Evolutionary conservation across 1,140 invertebrate species (phyloP).

Genomic region (Eumeta japonica): DNA sequence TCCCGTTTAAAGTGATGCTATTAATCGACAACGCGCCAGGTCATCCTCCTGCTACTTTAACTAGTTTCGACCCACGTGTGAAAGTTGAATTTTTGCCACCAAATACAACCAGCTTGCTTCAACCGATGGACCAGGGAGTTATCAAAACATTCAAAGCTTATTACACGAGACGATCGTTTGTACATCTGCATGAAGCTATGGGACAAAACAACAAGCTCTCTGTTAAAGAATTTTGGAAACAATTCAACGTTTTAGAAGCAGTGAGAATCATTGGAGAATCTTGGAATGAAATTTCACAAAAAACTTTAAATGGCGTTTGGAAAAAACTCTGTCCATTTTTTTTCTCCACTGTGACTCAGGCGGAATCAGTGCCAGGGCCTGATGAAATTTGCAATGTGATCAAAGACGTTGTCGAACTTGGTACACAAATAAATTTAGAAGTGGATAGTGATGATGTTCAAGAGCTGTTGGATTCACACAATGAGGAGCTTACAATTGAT

Average conservation of each 20-base stretch:
- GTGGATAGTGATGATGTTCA: background rate
- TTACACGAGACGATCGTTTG: slow-evolving; percentile 10
- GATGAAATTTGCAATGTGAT: background rate
- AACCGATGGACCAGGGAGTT: slow-evolving; percentile 49
- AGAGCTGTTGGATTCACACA: background rate
- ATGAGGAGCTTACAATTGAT: background rate
- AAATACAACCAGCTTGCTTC: slow-evolving; percentile 47
- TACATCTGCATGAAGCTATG: slow-evolving; percentile 10
- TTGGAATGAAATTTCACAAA: slow-evolving; percentile 10
- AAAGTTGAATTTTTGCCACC: slow-evolving; percentile 44
- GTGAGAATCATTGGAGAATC: slow-evolving; percentile 15
- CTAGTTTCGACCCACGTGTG: slow-evolving; percentile 29
- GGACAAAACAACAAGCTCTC: slow-evolving; percentile 8
- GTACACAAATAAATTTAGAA: background rate
- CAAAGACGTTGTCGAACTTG: background rate
- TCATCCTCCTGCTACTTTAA: slow-evolving; percentile 24
- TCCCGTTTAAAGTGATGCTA: slow-evolving; percentile 45
- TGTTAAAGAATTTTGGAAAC: slow-evolving; percentile 12
- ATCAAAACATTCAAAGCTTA: slow-evolving; percentile 26
- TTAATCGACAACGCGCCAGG: slow-evolving; percentile 47
- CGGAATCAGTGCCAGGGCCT: background rate
- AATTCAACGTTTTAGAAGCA: slow-evolving; percentile 12
- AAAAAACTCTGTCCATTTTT: slow-evolving; percentile 12
- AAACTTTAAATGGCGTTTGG: slow-evolving; percentile 9
- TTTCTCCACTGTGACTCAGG: background rate